Percentiles rank a stretch among this genome's conserved stretches.
Evolutionary conservation across 1,140 invertebrate genomes (phyloP).

Genomic region (Ceratosolen fusciceps): DNA sequence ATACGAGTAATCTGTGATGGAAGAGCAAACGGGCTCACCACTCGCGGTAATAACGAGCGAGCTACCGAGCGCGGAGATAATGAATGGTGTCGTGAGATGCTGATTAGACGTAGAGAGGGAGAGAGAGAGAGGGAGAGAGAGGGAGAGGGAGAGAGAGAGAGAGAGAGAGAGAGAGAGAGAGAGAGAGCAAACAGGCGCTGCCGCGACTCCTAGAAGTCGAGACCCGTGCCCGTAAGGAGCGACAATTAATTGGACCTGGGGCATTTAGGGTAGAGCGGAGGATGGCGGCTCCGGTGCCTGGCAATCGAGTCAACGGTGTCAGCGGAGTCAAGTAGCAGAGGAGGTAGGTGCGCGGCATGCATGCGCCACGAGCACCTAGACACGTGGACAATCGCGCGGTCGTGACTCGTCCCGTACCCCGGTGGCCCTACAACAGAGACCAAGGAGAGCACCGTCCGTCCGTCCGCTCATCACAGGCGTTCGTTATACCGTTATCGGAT

Average conservation of each 20-base stretch:
- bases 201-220: neutral
- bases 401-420: slow-evolving; percentile 44
- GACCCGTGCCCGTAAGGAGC: no score
- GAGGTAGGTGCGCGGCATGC: neutral
- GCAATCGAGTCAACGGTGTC: neutral
- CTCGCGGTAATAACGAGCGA: no score
- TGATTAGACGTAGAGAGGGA: no score
- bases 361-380: slow-evolving; percentile 37
- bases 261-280: neutral
- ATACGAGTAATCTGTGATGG: no score
- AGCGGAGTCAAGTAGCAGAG: neutral
- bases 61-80: neutral
- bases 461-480: no score
- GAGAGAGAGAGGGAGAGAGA: neutral
- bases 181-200: neutral
- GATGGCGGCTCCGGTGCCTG: neutral
- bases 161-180: neutral
- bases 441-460: no score
- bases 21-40: no score
- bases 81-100: no score
- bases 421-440: slow-evolving; percentile 29
- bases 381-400: slow-evolving; percentile 52
- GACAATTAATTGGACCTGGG: no score
- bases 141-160: neutral
- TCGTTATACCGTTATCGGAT: slow-evolving; percentile 42